Conservation (phyloP, 2,113 vertebrate species). For the Triplophysa tibetana region DNA sequence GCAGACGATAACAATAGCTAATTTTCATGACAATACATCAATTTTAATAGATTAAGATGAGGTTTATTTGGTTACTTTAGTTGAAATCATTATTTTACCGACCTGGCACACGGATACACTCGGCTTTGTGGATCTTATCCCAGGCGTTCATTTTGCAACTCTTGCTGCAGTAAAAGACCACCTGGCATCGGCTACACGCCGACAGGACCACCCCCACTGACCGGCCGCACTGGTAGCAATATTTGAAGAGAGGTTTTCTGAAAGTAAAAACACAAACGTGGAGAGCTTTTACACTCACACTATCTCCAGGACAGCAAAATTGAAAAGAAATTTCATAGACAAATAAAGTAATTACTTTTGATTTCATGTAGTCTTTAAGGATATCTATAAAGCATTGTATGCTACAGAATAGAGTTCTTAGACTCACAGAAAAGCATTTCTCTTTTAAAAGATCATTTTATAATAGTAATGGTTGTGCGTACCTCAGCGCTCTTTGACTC, state of each 20-base stretch:
- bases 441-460: neutral
- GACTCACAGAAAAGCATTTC: no score
- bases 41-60: no score
- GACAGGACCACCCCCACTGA: constrained; percentile 72
- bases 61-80: no score
- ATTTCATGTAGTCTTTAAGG: no score
- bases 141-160: constrained; percentile 77
- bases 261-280: constrained; percentile 10
- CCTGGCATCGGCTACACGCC: constrained; percentile 72
- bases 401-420: no score
- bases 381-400: no score
- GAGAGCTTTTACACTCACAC: neutral
- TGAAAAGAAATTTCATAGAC: no score
- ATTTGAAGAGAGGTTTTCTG: constrained; percentile 74
- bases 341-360: no score
- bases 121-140: constrained; percentile 72
- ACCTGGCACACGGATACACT: constrained; percentile 70
- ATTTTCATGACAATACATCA: no score
- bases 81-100: neutral
- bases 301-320: neutral
- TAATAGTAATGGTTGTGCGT: neutral
- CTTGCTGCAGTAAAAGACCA: constrained; percentile 78
- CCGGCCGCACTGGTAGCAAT: constrained; percentile 82
- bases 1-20: no score
- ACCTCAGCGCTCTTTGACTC: neutral